These are phyloP conservation scores for Stichopus chloronotus DNA, from an alignment of 35 echinoderm and acorn worm species.

Conservation along the genomic window DNA sequence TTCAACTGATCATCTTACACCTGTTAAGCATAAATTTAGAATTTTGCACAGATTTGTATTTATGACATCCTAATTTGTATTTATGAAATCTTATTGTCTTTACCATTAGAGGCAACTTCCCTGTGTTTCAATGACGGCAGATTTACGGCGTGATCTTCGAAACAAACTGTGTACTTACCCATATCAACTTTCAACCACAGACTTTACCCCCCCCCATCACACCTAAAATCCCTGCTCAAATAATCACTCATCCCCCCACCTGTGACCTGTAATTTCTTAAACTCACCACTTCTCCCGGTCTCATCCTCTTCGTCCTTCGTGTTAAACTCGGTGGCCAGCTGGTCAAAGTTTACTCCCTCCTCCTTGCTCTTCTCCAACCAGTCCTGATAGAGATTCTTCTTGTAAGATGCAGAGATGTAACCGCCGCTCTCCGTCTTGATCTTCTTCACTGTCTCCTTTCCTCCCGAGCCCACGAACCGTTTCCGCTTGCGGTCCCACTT, in stretches of 20 bases:
- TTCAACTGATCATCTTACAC: no score
- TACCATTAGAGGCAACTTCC: no score
- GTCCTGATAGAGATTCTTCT: conserved; percentile 84
- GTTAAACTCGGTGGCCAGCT: background rate
- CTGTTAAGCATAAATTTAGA: no score
- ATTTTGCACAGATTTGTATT: no score
- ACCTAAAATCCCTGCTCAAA: background rate
- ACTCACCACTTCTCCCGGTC: background rate
- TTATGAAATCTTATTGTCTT: no score
- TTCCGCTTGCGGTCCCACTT: conserved; percentile 97
- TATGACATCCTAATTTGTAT: no score
- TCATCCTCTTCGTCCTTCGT: background rate
- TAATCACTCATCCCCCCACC: background rate
- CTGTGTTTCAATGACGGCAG: no score
- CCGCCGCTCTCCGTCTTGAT: conserved; percentile 92
- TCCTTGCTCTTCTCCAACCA: conserved; percentile 37
- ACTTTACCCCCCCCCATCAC: no score
- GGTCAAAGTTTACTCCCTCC: conserved; percentile 33
- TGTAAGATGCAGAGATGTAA: conserved; percentile 91
- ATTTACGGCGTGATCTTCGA: no score
- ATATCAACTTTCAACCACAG: no score
- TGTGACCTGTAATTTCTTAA: background rate
- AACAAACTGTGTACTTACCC: no score
- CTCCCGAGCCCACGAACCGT: conserved; percentile 71
- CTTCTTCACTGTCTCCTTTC: conserved; percentile 87